Evolutionary conservation across 1,140 invertebrate genomes (phyloP), one percentile per base, ranked within the genome.

Genomic region (Brachionus calyciflorus): DNA sequence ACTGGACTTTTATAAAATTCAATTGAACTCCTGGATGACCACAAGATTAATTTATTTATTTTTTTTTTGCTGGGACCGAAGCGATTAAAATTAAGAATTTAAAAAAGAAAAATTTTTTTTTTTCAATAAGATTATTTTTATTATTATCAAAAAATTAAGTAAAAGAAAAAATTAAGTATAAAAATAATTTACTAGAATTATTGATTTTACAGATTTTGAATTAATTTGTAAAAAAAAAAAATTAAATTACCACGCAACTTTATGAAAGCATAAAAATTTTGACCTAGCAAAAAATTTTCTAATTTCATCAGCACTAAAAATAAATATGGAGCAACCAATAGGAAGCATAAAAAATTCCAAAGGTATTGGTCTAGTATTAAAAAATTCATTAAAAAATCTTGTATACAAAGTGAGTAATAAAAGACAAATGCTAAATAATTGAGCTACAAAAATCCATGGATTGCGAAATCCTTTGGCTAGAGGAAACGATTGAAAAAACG

Each of bases 271-370:
- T 65, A 65, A 65, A 65, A 65, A 65, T 65, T 65, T 65, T 44
- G 60, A 41, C 4, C 60, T 21, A 7, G 30, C 60, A 65, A 65
- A 65, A 44, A 65, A 44, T 65, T 65, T 65, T 44, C 60, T 65
- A 65, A 65, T 65, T 65, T 65, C 60, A 65, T 65, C 60, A 24
- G 41, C 19, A 46, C 37, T 65, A 65, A 65, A 65, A 46, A 65
- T 65, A 24, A 65, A n/a, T 44, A 65, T 60, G 4, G 37, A 65
- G 19, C 37, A 65, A 44, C 60, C 60, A 12, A 65, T 65, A 6
- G 60, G 60, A 24, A 65, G 60, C 60, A 65, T 65, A 65, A 65
- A 65, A 65, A 65, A 65, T 37, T 65, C 60, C 12, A 65, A 46
- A 44, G 60, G 60, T 14, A 69, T n/a, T 0, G 65, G 65, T 49